Evolutionary conservation across 1,140 invertebrate species (phyloP).

Genomic region (Drosophila punjabiensis): DNA sequence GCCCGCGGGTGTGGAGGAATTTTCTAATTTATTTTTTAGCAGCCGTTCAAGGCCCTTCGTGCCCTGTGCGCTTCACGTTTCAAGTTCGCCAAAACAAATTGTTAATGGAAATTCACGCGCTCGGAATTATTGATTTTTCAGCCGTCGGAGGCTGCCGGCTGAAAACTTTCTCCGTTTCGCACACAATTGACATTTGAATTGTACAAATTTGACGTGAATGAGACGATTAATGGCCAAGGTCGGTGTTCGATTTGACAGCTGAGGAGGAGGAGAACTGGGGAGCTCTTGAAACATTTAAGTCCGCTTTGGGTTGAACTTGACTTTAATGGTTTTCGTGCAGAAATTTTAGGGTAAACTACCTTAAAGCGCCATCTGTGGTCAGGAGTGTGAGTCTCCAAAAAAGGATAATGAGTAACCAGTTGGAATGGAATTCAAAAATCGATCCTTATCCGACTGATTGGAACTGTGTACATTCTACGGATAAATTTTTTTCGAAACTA

Average conservation of each 20-base stretch:
- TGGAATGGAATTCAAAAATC: neutral
- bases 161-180: slow-evolving; percentile 54
- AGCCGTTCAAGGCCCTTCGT: slow-evolving; percentile 77
- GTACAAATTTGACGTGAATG: slow-evolving; percentile 74
- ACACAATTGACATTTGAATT: slow-evolving; percentile 78
- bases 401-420: neutral
- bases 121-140: slow-evolving; percentile 78
- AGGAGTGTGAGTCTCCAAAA: neutral
- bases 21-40: slow-evolving; percentile 84
- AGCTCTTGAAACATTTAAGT: slow-evolving; percentile 33
- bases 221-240: slow-evolving; percentile 83
- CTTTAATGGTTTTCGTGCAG: slow-evolving; percentile 17
- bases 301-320: slow-evolving; percentile 1
- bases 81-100: slow-evolving; percentile 75
- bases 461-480: slow-evolving; percentile 13
- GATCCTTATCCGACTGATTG: slow-evolving; percentile 15
- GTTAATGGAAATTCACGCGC: slow-evolving; percentile 76
- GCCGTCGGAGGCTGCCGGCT: slow-evolving; percentile 40
- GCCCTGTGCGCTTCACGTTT: slow-evolving; percentile 36
- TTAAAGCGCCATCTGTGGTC: slow-evolving; percentile 25
- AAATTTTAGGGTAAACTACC: neutral
- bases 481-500: slow-evolving; percentile 1
- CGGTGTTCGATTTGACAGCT: slow-evolving; percentile 70
- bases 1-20: slow-evolving; percentile 74
- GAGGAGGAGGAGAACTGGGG: neutral